These are phyloP conservation scores for Nematolebias whitei DNA, from an alignment of 2,113 vertebrate species.

Conservation along the genomic window DNA sequence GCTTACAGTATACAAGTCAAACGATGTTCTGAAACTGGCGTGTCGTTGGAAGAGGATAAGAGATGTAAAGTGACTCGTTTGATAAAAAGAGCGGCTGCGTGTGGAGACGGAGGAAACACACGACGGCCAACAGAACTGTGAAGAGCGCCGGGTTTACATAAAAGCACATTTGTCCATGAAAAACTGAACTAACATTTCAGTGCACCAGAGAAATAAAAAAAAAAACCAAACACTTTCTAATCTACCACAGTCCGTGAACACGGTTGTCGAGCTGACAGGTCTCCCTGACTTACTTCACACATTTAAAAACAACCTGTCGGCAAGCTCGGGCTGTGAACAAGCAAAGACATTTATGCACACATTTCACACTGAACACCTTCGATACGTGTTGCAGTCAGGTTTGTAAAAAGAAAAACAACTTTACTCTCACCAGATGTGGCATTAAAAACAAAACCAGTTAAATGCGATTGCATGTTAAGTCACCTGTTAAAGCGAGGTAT, in stretches of 20 bases:
- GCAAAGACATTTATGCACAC: conserved; percentile 30
- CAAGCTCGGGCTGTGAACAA: conserved; percentile 50
- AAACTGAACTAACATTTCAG: conserved; percentile 75
- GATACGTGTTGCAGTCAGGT: conserved; percentile 57
- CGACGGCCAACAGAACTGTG: conserved; percentile 40
- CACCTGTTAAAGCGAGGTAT: conserved; percentile 81
- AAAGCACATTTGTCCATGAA: conserved; percentile 68
- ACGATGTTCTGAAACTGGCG: conserved; percentile 49
- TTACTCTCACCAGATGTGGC: conserved; percentile 65
- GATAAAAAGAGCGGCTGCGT: conserved; percentile 1
- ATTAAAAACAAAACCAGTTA: conserved; percentile 69
- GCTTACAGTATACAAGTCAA: conserved; percentile 72
- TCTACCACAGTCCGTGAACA: conserved; percentile 80
- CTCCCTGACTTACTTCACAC: conserved; percentile 75
- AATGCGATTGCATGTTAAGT: conserved; percentile 71
- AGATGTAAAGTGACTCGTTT: conserved; percentile 25
- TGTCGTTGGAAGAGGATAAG: conserved; percentile 30
- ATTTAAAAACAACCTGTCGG: conserved; percentile 57
- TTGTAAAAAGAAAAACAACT: conserved; percentile 32
- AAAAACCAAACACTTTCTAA: conserved; percentile 67
- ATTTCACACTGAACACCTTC: conserved; percentile 33
- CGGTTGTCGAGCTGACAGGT: conserved; percentile 73
- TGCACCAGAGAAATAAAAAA: conserved; percentile 74
- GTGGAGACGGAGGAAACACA: conserved; percentile 10
- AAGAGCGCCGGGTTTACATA: conserved; percentile 63